phyloP scores from a whole-genome alignment of 2,113 vertebrate species.

The Grus americana region DNA sequence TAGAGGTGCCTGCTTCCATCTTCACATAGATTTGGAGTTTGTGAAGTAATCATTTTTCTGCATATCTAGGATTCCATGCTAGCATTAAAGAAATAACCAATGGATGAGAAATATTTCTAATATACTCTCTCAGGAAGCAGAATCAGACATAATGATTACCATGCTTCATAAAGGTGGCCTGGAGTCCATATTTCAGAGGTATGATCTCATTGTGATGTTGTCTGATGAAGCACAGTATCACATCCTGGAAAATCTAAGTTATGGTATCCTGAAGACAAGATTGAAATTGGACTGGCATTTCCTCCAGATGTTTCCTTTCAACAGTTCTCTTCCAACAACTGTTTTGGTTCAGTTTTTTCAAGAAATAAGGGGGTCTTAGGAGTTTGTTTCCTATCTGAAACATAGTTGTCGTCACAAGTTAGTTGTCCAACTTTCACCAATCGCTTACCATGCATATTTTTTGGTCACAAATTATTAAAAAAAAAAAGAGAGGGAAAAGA shows the following conservation, averaged over 20 bases:
- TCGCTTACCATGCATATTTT: not conserved
- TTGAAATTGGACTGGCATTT: slow-evolving; percentile 55
- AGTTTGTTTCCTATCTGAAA: not conserved
- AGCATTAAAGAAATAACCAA: not conserved
- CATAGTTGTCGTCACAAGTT: not conserved
- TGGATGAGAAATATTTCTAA: not conserved
- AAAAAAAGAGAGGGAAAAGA: not conserved
- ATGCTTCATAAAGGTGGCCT: not conserved
- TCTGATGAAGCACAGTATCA: slow-evolving; percentile 31
- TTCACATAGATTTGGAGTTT: not conserved
- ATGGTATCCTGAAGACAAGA: slow-evolving; percentile 33
- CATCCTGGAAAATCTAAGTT: slow-evolving; percentile 34
- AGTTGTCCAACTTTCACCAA: not conserved
- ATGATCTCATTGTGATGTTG: slow-evolving; percentile 41
- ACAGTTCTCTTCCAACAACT: slow-evolving; percentile 16
- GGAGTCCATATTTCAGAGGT: slow-evolving; percentile 1
- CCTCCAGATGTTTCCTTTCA: slow-evolving; percentile 62
- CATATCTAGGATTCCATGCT: not conserved
- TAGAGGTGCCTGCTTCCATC: not conserved
- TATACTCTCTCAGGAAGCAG: slow-evolving; percentile 13
- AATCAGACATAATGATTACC: slow-evolving; percentile 18
- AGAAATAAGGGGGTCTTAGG: not conserved
- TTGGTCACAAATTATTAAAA: not conserved
- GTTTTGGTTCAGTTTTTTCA: not conserved
- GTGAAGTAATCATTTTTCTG: not conserved